Evolutionary conservation across 2,113 vertebrate species (phyloP), one percentile per base, ranked within the genome.

Genomic region (Acanthisitta chloris): DNA sequence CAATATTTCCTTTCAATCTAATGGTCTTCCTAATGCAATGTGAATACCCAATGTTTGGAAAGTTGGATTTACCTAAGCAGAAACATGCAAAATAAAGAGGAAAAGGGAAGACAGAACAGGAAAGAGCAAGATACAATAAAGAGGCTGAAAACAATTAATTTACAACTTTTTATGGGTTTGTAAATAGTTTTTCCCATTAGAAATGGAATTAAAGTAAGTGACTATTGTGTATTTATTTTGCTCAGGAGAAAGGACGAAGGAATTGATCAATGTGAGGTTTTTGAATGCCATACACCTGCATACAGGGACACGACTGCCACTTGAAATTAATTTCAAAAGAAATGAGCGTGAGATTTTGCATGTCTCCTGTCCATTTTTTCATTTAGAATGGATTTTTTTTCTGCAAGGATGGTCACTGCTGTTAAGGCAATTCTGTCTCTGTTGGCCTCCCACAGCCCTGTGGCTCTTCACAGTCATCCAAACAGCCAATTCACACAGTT

Each of bases 281-380:
- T 86, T 55, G 59, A 48, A 28, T 43, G 24, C 49, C 12, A 19
- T 34, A 65, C 2, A 34, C 13, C 26, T 40, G 24, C 19, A 36
- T 6, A 40, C 0, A 83, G 49, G 29, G 13, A 38, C 12, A 62
- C 2, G 21, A 45, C 13, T 0, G 0, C 7, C 10, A 2, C 36
- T 51, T 57, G 45, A 65, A 69, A 52, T 46, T 87, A 2, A 74
- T 62, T 80, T 86, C 21, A 45, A 40, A 81, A 49, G 20, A 69
- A 85, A 12, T 17, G 13, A 64, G 10, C 48, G 10, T 43, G 46
- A 66, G 19, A 38, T 48, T 81, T 74, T 64, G 19, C 29, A 28
- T 1, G 1, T 48, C 21, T 86, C 12, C 51, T 34, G 4, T 17
- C 31, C 17, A 5, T 72, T 89, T 64, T 43, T 43, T n/a, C 2